Evolutionary conservation across 2,888 invertebrate genomes (phyloP).

Genomic region (Archips crataeganus): DNA sequence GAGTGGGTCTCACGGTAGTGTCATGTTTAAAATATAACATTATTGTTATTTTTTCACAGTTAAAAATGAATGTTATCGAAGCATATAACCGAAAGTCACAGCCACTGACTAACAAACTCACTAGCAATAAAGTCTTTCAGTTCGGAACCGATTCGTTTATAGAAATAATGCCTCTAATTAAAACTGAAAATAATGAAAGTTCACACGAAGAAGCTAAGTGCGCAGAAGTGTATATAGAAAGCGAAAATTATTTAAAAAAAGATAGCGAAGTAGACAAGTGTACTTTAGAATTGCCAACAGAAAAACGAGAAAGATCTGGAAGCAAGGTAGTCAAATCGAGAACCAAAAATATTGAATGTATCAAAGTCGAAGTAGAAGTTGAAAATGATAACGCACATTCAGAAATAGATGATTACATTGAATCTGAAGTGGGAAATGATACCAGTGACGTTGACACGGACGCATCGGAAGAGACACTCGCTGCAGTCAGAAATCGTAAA

Average conservation of each 20-base stretch:
- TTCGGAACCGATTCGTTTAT: neutral
- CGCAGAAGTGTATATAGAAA: neutral
- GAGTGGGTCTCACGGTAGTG: too few relatives aligned
- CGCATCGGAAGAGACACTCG: neutral
- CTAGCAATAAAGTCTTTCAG: neutral
- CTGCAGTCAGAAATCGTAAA: neutral
- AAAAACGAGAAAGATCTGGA: too few relatives aligned
- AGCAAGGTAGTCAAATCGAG: neutral
- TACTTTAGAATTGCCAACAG: neutral
- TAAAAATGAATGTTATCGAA: neutral
- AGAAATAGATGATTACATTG: neutral
- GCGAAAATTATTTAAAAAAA: neutral
- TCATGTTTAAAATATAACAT: too few relatives aligned
- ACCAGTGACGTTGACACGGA: neutral
- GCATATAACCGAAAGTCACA: neutral
- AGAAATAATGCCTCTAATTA: neutral
- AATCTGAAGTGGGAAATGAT: neutral
- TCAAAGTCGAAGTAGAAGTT: neutral
- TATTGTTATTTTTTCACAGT: neutral
- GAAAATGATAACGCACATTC: neutral
- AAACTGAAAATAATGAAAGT: neutral
- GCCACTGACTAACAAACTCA: neutral
- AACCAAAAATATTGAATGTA: neutral
- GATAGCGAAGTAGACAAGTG: neutral
- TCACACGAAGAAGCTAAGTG: neutral